A percentile compares a stretch with the other conserved stretches of the same genome.
phyloP scores from a whole-genome alignment of 2,797 vertebrate genomes.

The Typhlichthys subterraneus region DNA sequence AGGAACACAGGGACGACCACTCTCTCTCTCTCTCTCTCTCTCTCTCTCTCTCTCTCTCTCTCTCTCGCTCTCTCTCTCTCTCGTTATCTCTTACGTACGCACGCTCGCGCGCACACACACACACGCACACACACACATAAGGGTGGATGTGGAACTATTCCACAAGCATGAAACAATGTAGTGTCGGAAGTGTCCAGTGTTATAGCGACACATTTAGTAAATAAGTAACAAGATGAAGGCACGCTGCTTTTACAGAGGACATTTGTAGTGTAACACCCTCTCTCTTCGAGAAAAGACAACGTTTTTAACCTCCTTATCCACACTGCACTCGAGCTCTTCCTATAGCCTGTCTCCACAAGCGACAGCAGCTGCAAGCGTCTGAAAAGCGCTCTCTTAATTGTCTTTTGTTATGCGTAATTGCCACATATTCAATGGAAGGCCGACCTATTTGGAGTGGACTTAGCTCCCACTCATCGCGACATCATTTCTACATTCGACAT shows the following conservation, averaged over 20 bases:
- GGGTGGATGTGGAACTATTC: too few species aligned
- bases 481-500: neutral
- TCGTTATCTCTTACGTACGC: too few species aligned
- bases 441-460: slow-evolving; percentile 78
- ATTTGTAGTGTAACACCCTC: slow-evolving; percentile 44
- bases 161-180: too few species aligned
- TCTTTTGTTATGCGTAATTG: slow-evolving; percentile 97
- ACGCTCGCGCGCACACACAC: too few species aligned
- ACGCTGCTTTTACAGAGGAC: slow-evolving; percentile 42
- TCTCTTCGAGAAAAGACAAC: slow-evolving; percentile 60
- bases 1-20: too few species aligned
- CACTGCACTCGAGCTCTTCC: slow-evolving; percentile 77
- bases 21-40: too few species aligned
- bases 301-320: slow-evolving; percentile 52
- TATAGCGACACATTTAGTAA: too few species aligned
- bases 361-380: slow-evolving; percentile 92
- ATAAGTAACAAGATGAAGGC: neutral
- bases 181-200: too few species aligned
- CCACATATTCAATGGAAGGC: slow-evolving; percentile 84
- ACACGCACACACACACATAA: too few species aligned
- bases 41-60: too few species aligned
- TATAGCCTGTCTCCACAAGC: slow-evolving; percentile 80
- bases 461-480: slow-evolving; percentile 24
- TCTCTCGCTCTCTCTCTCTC: too few species aligned
- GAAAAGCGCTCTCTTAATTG: slow-evolving; percentile 94